Conservation (phyloP, 2,113 vertebrate species). For the Prolemur simus region DNA sequence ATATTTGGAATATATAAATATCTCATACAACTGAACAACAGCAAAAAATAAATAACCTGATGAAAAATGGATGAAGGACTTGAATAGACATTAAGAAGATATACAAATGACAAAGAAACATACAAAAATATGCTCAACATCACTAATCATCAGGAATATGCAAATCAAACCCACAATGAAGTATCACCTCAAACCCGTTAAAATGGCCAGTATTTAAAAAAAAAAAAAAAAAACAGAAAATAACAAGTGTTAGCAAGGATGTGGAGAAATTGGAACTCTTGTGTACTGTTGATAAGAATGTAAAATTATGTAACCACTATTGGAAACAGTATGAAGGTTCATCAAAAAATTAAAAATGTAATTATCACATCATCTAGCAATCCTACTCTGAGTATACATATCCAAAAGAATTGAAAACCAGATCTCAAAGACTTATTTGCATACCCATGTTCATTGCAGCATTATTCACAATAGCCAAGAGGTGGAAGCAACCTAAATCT, state of each 20-base stretch:
- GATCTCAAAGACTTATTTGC: neutral
- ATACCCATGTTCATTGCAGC: neutral
- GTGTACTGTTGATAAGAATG: neutral
- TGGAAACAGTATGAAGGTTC: neutral
- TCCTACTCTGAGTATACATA: neutral
- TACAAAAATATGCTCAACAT: neutral
- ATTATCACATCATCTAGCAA: neutral
- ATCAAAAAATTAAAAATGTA: neutral
- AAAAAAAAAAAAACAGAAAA: neutral
- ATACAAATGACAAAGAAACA: no score
- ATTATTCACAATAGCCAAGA: neutral
- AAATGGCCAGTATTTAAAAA: neutral
- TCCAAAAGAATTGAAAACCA: neutral
- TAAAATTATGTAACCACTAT: neutral
- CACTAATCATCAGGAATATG: neutral
- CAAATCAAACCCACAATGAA: neutral
- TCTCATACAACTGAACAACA: neutral
- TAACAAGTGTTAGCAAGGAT: neutral
- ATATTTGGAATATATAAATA: neutral
- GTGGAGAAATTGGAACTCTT: neutral
- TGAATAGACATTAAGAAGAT: neutral
- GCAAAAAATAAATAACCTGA: neutral
- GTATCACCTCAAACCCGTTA: neutral
- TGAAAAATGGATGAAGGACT: neutral
- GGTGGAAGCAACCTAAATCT: neutral